Base-by-base conservation (phyloP, 2,888 invertebrate genomes). In the Lasius fuliginosus region DNA sequence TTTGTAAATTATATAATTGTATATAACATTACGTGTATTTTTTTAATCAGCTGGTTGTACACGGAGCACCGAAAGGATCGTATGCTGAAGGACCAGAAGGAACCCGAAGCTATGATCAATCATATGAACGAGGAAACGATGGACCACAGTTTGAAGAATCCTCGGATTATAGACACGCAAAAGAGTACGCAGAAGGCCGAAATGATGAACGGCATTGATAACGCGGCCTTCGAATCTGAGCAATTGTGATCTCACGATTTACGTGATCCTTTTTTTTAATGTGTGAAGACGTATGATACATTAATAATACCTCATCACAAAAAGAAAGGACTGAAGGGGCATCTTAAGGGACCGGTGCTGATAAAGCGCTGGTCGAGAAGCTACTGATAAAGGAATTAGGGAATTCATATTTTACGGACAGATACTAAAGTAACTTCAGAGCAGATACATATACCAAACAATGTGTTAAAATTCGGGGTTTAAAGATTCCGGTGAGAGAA, bases 11-110 rank as follows among this genome's bases (percentile, higher is more conserved):
- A 23, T 65, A 40, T 79, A 49, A 62, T 85, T 83, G 76, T 36
- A 60, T 33, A 11, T 46, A 23, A 62, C 4, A 3, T 85, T 62
- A 49, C 40, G 30, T 30, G 23, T 62, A 65, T 68, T 58, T 71
- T 62, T 60, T 53, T 64, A 12, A 49, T 58, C 94, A 97, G 97
- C 82, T 97, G 97, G 97, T 95, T 97, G 94, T 97, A 97, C 94
- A 95, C 96, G 88, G 97, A 97, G 74, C 96, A 97, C 91, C 96
- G 96, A 91, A 96, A 96, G 91, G 96, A 97, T 89, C 91, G 92
- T 0, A 88, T 86, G 0, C 15, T 88, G 36, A 60, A 88, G 76
- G 92, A 93, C 58, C 88, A 86, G 69, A 92, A 93, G 84, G 88
- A 88, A 85, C 89, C 90, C 79, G 64, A 56, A 71, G 90, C 87